Base-by-base conservation (phyloP, 2,113 vertebrate genomes). In the Plestiodon gilberti region DNA sequence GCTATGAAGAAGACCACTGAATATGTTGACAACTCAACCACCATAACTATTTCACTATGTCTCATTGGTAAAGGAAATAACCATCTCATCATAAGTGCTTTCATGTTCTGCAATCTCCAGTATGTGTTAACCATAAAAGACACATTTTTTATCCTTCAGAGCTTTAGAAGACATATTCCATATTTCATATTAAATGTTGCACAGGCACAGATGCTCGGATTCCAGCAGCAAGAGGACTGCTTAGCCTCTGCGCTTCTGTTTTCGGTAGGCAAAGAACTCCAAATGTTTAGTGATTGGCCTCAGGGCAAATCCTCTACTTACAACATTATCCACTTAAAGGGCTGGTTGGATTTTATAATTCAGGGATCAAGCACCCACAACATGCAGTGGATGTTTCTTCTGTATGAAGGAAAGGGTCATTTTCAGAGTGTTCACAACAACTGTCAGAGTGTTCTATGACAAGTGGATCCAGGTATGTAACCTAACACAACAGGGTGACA, bases 311-410 rank as follows among this genome's bases (percentile, higher is more conserved):
- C 23, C 13, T 57, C 38, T 69, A 28, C 64, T 86, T 79, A 86
- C 18, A 85, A 67, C 43, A 38, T 67, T 78, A 85, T 85, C 75
- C 17, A 67, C 40, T 80, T 86, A 80, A 86, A 61, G 22, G 35
- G 22, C 67, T 80, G 17, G 67, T 64, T 73, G 38, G 18, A 62
- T 61, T 61, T 70, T 70, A 78, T 59, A 40, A 85, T 59, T 78
- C 67, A 80, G 62, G 67, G 6, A 62, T 86, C 35, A 71, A 40
- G 18, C 13, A 30, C n/a, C 77, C 33, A 71, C n/a, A 79, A 80
- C 35, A 80, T 86, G 28, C 55, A 86, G 18, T 7, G 61, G 28
- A 69, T 28, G 43, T 30, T 33, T 35, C 30, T 38, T 62, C 14
- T 80, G 28, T 40, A n/a, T 22, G 22, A 86, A 80, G 73, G 3